phyloP scores from a whole-genome alignment of 2,888 invertebrate genomes.

The Sphaeridia pumilis region DNA sequence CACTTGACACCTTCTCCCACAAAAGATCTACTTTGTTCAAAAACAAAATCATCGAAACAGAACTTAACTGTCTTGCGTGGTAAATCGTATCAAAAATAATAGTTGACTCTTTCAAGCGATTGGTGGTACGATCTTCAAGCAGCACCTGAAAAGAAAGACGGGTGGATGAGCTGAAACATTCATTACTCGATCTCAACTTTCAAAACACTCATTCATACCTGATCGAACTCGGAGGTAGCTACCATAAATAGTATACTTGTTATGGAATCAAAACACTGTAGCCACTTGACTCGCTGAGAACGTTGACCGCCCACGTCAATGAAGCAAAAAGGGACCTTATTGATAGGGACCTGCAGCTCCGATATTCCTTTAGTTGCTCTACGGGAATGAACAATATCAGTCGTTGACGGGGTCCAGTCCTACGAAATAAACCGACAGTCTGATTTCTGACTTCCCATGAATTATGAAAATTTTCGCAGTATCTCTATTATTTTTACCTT shows the following conservation, averaged over 20 bases:
- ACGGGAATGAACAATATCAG: conserved; percentile 91
- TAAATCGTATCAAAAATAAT: conserved; percentile 98
- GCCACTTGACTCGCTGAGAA: conserved; percentile 97
- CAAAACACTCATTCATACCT: conserved; percentile 57
- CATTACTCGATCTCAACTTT: too few species aligned
- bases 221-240: conserved; percentile 95
- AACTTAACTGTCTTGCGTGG: conserved; percentile 86
- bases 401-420: conserved; percentile 81
- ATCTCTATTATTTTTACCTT: conserved; percentile 46
- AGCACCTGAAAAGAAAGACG: conserved; percentile 48
- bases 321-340: conserved; percentile 90
- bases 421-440: conserved; percentile 40
- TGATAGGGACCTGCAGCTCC: conserved; percentile 86
- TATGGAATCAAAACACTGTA: conserved; percentile 86
- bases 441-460: too few species aligned
- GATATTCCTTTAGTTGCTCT: conserved; percentile 97
- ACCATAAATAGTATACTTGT: conserved; percentile 96
- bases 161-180: too few species aligned
- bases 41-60: conserved; percentile 93
- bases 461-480: not conserved
- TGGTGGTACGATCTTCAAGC: conserved; percentile 53
- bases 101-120: conserved; percentile 87
- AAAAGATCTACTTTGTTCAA: conserved; percentile 95
- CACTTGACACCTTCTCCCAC: conserved; percentile 58
- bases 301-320: conserved; percentile 94